phyloP scores from a whole-genome alignment of 2,888 invertebrate species.

The Clistopyga incitator region DNA sequence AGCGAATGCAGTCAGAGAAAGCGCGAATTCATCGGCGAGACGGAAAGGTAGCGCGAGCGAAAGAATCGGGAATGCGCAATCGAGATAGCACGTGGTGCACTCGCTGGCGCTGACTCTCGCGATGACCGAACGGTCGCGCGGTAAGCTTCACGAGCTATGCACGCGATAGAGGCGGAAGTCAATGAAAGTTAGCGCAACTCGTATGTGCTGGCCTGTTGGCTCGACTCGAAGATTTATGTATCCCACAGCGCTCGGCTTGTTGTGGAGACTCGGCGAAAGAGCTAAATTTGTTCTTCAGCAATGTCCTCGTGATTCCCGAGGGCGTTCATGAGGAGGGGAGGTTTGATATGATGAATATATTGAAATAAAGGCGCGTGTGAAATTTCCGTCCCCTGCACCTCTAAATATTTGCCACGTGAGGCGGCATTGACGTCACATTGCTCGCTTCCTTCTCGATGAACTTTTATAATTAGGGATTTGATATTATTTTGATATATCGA shows the following conservation, averaged over 20 bases:
- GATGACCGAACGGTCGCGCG: slow-evolving; percentile 20
- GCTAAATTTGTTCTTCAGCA: slow-evolving; percentile 31
- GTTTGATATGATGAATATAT: slow-evolving; percentile 14
- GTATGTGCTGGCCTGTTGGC: slow-evolving; percentile 26
- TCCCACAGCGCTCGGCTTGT: slow-evolving; percentile 5
- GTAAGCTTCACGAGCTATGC: background rate
- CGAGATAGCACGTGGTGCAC: slow-evolving; percentile 23
- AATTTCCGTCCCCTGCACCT: background rate
- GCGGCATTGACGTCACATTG: slow-evolving; percentile 9
- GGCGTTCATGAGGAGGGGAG: background rate
- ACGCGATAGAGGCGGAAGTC: slow-evolving; percentile 34
- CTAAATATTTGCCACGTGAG: slow-evolving; percentile 3
- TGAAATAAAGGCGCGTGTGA: background rate
- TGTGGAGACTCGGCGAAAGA: slow-evolving; percentile 25
- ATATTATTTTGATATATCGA: too few relatives aligned
- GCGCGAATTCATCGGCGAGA: slow-evolving; percentile 8
- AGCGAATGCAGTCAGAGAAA: slow-evolving; percentile 4
- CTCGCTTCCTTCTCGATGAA: background rate
- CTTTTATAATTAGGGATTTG: background rate
- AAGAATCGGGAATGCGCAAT: slow-evolving; percentile 24
- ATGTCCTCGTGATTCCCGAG: slow-evolving; percentile 8
- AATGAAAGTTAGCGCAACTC: slow-evolving; percentile 41
- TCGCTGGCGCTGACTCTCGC: slow-evolving; percentile 21
- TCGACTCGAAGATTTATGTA: slow-evolving; percentile 45
- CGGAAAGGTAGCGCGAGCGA: background rate